Evolutionary conservation across 35 echinoderm and acorn worm genomes (phyloP).

Genomic region (Anneissia japonica): DNA sequence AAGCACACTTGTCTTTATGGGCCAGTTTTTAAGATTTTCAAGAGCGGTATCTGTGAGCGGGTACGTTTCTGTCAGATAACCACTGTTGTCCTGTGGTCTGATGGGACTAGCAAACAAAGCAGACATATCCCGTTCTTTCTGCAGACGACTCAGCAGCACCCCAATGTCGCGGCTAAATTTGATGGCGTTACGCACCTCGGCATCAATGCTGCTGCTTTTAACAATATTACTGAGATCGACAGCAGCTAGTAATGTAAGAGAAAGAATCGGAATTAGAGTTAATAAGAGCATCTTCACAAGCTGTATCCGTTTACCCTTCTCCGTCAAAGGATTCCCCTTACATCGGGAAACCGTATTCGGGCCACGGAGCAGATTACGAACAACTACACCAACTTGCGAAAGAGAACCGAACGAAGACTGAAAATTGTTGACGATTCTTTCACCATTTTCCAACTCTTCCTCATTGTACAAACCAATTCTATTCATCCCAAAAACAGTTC

Average conservation of each 20-base stretch:
- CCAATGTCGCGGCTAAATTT: constrained; percentile 35
- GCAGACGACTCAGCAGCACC: constrained; percentile 42
- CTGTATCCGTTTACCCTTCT: constrained; percentile 62
- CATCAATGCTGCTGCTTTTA: constrained; percentile 27
- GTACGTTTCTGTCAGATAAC: constrained; percentile 20
- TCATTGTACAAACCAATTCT: no score
- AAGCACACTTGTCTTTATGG: neutral
- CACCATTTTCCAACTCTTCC: no score
- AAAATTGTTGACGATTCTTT: no score
- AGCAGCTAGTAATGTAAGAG: constrained; percentile 47
- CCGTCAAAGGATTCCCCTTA: constrained; percentile 42
- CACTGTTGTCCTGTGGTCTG: neutral
- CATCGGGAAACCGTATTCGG: constrained; percentile 51
- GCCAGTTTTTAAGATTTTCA: constrained; percentile 9
- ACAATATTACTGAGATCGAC: constrained; percentile 44
- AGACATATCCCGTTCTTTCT: constrained; percentile 39
- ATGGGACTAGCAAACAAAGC: constrained; percentile 13
- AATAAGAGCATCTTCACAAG: constrained; percentile 52
- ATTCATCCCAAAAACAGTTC: no score
- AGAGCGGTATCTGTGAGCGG: constrained; percentile 24
- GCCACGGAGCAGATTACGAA: constrained; percentile 31
- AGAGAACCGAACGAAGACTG: no score
- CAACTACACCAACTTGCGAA: no score
- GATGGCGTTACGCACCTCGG: constrained; percentile 6
- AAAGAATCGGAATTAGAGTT: constrained; percentile 42